Conservation (phyloP, 2,797 vertebrate genomes). For the Pangasius mekongensis region DNA sequence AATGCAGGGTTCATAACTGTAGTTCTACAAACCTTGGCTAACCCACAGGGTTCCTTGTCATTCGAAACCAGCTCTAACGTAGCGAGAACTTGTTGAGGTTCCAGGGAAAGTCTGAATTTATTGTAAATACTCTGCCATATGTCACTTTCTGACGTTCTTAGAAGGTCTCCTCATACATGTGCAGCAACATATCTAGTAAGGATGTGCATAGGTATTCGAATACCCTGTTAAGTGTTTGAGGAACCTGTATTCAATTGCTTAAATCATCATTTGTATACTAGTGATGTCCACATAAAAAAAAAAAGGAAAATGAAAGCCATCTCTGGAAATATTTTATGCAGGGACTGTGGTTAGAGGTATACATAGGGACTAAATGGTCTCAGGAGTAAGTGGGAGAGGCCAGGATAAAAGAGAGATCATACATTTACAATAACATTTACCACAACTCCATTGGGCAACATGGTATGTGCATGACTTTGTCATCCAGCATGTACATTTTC, state of each 20-base stretch:
- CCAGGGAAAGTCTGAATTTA: neutral
- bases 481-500: too few species aligned
- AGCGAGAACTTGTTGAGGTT: neutral
- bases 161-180: too few species aligned
- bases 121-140: neutral
- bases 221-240: neutral
- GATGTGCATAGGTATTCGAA: neutral
- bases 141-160: neutral
- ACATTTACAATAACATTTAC: neutral
- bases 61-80: too few species aligned
- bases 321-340: neutral
- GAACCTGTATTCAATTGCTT: neutral
- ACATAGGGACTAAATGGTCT: too few species aligned
- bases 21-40: neutral
- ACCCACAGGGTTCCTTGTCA: too few species aligned
- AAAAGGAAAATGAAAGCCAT: neutral
- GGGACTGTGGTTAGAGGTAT: neutral
- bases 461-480: too few species aligned
- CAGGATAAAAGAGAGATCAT: too few species aligned
- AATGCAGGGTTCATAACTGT: neutral
- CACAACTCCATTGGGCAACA: too few species aligned
- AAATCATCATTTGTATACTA: neutral
- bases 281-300: neutral
- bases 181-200: neutral
- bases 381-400: too few species aligned